Evolutionary conservation across 1,140 invertebrate species (phyloP).

Genomic region (Sitobion miscanthi): DNA sequence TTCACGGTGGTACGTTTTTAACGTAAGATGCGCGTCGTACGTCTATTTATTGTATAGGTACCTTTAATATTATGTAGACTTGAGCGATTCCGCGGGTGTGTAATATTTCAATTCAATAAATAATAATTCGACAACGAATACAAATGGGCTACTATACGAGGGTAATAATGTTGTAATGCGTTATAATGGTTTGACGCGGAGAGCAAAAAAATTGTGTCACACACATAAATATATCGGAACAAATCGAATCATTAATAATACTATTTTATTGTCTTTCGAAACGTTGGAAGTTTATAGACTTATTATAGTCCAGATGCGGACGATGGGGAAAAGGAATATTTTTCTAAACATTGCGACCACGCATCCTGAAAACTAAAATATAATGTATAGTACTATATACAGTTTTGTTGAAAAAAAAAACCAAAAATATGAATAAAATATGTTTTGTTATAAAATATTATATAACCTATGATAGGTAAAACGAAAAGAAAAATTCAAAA

Average conservation of each 20-base stretch:
- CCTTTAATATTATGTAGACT: not conserved
- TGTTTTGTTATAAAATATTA: not conserved
- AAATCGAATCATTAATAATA: not conserved
- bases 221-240: not conserved
- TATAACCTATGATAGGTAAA: not conserved
- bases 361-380: not conserved
- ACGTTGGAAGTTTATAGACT: not conserved
- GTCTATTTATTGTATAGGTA: not conserved
- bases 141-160: not conserved
- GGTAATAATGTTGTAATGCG: no score
- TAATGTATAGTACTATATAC: no score
- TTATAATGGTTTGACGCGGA: not conserved
- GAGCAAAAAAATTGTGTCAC: not conserved
- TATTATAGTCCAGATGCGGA: not conserved
- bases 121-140: not conserved
- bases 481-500: not conserved
- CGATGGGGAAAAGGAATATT: not conserved
- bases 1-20: not conserved
- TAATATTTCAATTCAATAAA: not conserved
- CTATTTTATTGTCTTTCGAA: not conserved
- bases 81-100: no score
- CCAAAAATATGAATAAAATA: no score
- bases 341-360: not conserved
- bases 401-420: no score
- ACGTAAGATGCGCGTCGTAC: not conserved